Evolutionary conservation across 1,140 invertebrate species (phyloP).

Genomic region (Saxidomus purpurata): DNA sequence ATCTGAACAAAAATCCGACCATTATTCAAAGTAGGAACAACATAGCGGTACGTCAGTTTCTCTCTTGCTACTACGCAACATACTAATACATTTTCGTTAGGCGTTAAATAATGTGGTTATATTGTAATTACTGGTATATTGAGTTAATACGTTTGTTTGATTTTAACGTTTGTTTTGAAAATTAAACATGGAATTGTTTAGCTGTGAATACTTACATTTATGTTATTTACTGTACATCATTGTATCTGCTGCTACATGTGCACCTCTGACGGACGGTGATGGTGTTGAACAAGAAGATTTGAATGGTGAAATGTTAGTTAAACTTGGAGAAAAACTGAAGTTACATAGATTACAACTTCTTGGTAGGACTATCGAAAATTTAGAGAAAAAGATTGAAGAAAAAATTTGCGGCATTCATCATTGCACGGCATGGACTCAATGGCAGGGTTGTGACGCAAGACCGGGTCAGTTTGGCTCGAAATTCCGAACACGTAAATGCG

Average conservation of each 20-base stretch:
- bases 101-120: no score
- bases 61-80: no score
- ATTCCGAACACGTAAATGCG: not conserved
- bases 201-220: no score
- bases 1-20: no score
- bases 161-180: no score
- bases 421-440: not conserved
- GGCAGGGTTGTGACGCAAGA: not conserved
- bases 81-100: no score
- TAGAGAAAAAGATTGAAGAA: not conserved
- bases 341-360: not conserved
- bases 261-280: not conserved
- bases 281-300: not conserved
- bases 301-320: not conserved
- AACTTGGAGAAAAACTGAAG: not conserved
- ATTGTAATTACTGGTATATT: no score
- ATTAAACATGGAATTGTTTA: no score
- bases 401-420: not conserved
- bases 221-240: no score
- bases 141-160: no score
- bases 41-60: no score
- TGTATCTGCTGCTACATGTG: not conserved
- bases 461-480: not conserved
- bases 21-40: no score
- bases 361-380: not conserved